Conservation (phyloP, 2,797 vertebrate genomes). For the Sardinella longiceps region DNA sequence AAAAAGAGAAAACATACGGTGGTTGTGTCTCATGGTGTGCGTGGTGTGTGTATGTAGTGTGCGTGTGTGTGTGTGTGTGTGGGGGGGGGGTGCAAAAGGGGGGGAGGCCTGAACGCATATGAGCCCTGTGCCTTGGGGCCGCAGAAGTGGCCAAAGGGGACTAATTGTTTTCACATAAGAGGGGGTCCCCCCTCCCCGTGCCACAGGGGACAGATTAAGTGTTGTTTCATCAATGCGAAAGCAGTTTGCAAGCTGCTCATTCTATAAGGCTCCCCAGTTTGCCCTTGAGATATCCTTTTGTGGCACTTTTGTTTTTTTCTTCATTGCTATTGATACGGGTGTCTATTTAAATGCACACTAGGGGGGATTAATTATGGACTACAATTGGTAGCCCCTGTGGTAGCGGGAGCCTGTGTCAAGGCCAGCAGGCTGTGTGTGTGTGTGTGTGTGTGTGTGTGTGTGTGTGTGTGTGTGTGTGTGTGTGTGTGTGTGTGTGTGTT, state of each 20-base stretch:
- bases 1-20: too few relatives aligned
- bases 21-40: too few relatives aligned
- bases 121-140: slow-evolving; percentile 62
- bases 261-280: slow-evolving; percentile 87
- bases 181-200: slow-evolving; percentile 77
- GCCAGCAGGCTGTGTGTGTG: slow-evolving; percentile 55
- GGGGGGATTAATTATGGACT: slow-evolving; percentile 82
- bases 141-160: slow-evolving; percentile 79
- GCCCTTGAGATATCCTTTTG: slow-evolving; percentile 77
- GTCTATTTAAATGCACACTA: slow-evolving; percentile 81
- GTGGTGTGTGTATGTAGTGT: not conserved
- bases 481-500: too few relatives aligned
- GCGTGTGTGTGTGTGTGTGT: not conserved
- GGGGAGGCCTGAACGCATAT: not conserved
- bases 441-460: too few relatives aligned
- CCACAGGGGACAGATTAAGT: slow-evolving; percentile 82
- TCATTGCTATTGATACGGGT: slow-evolving; percentile 73
- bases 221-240: slow-evolving; percentile 86
- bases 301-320: slow-evolving; percentile 66
- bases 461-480: too few relatives aligned
- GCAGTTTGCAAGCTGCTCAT: slow-evolving; percentile 91
- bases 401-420: slow-evolving; percentile 74
- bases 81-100: not conserved
- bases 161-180: slow-evolving; percentile 85
- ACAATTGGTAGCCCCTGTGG: slow-evolving; percentile 77